phyloP scores from a whole-genome alignment of 1,140 invertebrate genomes.

The Drosophila willistoni region DNA sequence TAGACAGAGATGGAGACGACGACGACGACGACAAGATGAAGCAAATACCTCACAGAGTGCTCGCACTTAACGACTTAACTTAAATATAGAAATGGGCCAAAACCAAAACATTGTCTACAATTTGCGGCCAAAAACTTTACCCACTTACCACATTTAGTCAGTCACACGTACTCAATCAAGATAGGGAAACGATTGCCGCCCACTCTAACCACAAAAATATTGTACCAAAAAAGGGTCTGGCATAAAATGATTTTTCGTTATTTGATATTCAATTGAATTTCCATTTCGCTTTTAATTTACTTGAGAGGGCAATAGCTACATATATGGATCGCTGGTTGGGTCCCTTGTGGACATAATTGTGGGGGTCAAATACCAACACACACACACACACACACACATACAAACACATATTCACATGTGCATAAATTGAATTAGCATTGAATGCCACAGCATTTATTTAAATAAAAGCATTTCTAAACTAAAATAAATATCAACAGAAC shows the following conservation, averaged over 20 bases:
- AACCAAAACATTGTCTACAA: conserved; percentile 11
- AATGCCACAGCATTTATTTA: conserved; percentile 17
- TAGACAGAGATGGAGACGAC: conserved; percentile 8
- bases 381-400: neutral
- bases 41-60: too few relatives aligned
- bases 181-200: too few relatives aligned
- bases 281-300: conserved; percentile 2
- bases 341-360: neutral
- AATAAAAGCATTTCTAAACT: conserved; percentile 14
- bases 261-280: conserved; percentile 1
- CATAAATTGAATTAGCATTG: conserved; percentile 11
- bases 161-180: neutral
- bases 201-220: neutral
- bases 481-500: conserved; percentile 13
- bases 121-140: conserved; percentile 10
- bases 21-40: neutral
- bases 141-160: neutral
- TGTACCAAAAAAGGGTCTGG: neutral
- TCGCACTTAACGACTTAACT: too few relatives aligned
- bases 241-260: neutral
- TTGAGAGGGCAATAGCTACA: neutral
- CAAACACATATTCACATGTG: neutral
- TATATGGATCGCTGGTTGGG: neutral
- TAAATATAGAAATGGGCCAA: neutral
- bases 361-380: neutral